These are phyloP conservation scores for Clivina fossor DNA, from an alignment of 2,888 invertebrate species.

Conservation along the genomic window DNA sequence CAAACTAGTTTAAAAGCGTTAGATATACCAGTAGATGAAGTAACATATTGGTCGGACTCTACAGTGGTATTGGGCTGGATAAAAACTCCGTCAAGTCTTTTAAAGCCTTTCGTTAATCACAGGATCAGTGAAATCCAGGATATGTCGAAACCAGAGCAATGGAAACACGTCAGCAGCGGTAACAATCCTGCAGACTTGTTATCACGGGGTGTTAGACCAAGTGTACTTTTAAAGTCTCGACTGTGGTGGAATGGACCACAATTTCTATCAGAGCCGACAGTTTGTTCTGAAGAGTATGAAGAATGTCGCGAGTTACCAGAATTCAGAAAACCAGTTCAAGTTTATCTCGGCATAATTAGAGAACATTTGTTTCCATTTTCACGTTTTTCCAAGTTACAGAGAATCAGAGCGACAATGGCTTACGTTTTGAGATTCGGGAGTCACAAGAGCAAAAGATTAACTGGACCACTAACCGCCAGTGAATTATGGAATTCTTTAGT, in stretches of 20 bases:
- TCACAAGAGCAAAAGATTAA: neutral
- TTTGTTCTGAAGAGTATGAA: conserved; percentile 1
- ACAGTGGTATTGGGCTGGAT: conserved; percentile 1
- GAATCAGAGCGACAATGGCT: conserved; percentile 1
- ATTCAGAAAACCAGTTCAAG: neutral
- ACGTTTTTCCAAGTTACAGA: neutral
- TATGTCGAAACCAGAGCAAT: neutral
- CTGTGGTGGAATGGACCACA: conserved; percentile 4
- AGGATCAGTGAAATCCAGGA: neutral
- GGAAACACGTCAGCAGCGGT: neutral
- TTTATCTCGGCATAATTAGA: neutral
- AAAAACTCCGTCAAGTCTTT: conserved; percentile 3
- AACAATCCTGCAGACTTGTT: neutral
- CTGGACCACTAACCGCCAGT: neutral
- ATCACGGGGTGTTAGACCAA: neutral
- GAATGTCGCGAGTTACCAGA: neutral
- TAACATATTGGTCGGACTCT: conserved; percentile 1
- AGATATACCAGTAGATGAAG: neutral
- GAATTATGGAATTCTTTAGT: neutral
- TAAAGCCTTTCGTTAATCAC: conserved; percentile 4
- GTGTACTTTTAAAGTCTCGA: neutral
- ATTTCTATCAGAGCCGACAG: conserved; percentile 1
- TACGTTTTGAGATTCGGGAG: conserved; percentile 4
- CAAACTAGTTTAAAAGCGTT: neutral
- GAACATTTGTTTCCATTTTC: conserved; percentile 5